A percentile compares a stretch with the other conserved stretches of the same genome.
These are phyloP conservation scores for Lithobates sylvaticus DNA, from an alignment of 2,797 vertebrate species.

Conservation along the genomic window DNA sequence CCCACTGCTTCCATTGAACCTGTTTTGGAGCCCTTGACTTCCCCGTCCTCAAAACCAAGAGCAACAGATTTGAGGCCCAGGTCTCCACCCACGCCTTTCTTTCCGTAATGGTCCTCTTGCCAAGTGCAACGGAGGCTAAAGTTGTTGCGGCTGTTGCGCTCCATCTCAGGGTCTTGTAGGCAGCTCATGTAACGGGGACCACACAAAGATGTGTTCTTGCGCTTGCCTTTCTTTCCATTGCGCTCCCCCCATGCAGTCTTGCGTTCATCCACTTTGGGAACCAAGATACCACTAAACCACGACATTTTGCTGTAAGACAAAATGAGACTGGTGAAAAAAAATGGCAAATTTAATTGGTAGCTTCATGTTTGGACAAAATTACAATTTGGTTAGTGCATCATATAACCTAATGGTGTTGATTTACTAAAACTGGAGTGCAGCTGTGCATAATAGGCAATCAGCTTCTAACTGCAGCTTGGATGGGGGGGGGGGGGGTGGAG, in stretches of 20 bases:
- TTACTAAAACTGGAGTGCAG: no score
- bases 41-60: constrained; percentile 86
- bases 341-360: not conserved
- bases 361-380: not conserved
- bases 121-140: constrained; percentile 87
- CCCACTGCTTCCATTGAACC: constrained; percentile 65
- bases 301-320: constrained; percentile 85
- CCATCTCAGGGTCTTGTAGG: constrained; percentile 91
- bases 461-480: no score
- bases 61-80: constrained; percentile 88
- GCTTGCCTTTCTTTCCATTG: constrained; percentile 93
- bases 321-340: constrained; percentile 3
- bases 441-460: no score
- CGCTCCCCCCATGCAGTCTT: constrained; percentile 96
- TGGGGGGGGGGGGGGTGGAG: no score
- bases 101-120: constrained; percentile 94
- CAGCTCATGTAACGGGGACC: constrained; percentile 96
- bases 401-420: not conserved
- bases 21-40: constrained; percentile 76
- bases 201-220: constrained; percentile 87
- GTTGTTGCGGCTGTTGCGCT: constrained; percentile 71
- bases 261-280: constrained; percentile 94
- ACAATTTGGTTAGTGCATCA: not conserved
- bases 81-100: constrained; percentile 80
- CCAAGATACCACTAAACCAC: constrained; percentile 96